phyloP scores from a whole-genome alignment of 2,888 invertebrate species.

The Acronicta alni region DNA sequence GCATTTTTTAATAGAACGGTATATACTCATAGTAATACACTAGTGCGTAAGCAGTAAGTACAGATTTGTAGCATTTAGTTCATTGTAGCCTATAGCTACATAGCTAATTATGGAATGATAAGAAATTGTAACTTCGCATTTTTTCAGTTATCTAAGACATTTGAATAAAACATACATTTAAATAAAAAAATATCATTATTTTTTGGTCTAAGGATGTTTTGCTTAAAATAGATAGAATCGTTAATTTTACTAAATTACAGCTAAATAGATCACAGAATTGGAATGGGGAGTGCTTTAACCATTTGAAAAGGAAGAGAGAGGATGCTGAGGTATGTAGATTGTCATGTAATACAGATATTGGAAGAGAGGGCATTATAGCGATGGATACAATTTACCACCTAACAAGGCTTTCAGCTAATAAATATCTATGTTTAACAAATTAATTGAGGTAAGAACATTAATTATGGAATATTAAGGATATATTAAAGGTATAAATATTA shows the following conservation, averaged over 20 bases:
- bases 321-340: conserved; percentile 59
- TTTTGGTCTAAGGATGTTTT: conserved; percentile 13
- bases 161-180: too few species aligned
- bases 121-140: too few species aligned
- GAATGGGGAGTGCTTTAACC: conserved; percentile 51
- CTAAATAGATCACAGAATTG: conserved; percentile 71
- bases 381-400: conserved; percentile 29
- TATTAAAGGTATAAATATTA: conserved; percentile 22
- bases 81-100: too few species aligned
- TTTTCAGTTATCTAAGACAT: too few species aligned
- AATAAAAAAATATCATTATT: neutral
- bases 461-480: too few species aligned
- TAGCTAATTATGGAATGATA: too few species aligned
- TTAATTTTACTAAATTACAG: conserved; percentile 38
- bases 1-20: too few species aligned
- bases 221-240: conserved; percentile 32
- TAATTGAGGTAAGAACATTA: conserved; percentile 26
- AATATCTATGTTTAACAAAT: conserved; percentile 12
- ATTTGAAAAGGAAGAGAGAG: conserved; percentile 43
- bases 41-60: too few species aligned
- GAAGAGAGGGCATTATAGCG: conserved; percentile 40
- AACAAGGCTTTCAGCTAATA: conserved; percentile 40
- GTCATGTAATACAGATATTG: conserved; percentile 58
- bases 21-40: too few species aligned
- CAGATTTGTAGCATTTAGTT: too few species aligned